Percentiles rank a stretch among this genome's conserved stretches.
Evolutionary conservation across 2,888 invertebrate genomes (phyloP).

Genomic region (Drosophila ezoana): DNA sequence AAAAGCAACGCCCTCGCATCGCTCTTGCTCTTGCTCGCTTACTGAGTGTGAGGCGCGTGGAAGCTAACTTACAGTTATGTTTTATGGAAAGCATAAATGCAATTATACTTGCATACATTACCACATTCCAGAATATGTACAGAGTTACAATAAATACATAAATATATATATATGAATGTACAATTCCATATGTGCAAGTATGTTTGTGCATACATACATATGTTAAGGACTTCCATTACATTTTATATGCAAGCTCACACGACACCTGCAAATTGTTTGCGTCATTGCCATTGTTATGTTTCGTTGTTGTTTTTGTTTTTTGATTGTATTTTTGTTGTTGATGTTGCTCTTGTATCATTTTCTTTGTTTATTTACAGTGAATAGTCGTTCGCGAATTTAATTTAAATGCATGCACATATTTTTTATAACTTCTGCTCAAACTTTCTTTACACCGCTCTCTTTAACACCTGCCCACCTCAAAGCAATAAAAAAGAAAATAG

Average conservation of each 20-base stretch:
- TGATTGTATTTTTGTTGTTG: too few relatives aligned
- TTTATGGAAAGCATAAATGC: constrained; percentile 23
- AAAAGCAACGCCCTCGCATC: constrained; percentile 59
- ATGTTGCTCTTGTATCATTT: not conserved
- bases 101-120: constrained; percentile 1
- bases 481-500: constrained; percentile 25
- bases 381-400: not conserved
- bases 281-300: not conserved
- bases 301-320: not conserved
- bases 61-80: constrained; percentile 39
- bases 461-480: constrained; percentile 22
- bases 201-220: constrained; percentile 2
- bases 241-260: constrained; percentile 1
- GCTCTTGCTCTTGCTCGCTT: constrained; percentile 18
- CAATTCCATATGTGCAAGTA: not conserved
- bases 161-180: constrained; percentile 1
- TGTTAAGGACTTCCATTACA: constrained; percentile 18
- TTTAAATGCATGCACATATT: not conserved
- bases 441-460: not conserved
- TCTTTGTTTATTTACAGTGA: constrained; percentile 14
- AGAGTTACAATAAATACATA: not conserved
- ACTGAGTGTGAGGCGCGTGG: constrained; percentile 9
- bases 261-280: constrained; percentile 17
- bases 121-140: constrained; percentile 12
- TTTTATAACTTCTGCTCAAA: not conserved